Evolutionary conservation across 37 sponge, comb jelly and placozoan species (phyloP), one percentile per base, ranked within the genome.

Genomic region (Theonella swinhoei): DNA sequence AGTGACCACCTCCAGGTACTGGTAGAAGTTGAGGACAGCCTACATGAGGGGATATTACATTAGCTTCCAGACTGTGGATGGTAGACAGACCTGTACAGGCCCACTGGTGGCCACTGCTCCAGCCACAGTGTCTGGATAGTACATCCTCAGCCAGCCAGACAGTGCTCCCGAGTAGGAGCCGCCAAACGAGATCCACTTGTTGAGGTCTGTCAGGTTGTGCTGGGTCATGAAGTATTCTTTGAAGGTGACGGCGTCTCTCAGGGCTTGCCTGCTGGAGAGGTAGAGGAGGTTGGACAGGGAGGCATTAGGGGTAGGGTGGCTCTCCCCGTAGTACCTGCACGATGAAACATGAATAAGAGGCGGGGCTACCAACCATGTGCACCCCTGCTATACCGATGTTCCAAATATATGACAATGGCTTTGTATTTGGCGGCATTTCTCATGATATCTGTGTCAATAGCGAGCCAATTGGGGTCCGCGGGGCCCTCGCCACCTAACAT

Each of bases 21-120:
- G 69, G 24, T 36, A 63, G 70, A 93, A 96, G 77, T 96, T 68
- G 39, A 88, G 42, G 43, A 77, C 34, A 28, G 96, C 95, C 33
- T 72, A 60, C n/a, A n/a, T n/a, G n/a, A n/a, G n/a, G n/a, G n/a
- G n/a, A n/a, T n/a, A n/a, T n/a, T n/a, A n/a, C n/a, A n/a, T n/a
- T n/a, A n/a, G n/a, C n/a, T n/a, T n/a, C n/a, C n/a, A n/a, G n/a
- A n/a, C n/a, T n/a, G n/a, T n/a, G n/a, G n/a, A n/a, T n/a, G n/a
- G n/a, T n/a, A n/a, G n/a, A 58, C 60, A 36, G 39, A 37, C 64
- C 63, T 69, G 62, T 7, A 91, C 83, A 26, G 96, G 96, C 26
- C 88, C 96, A 82, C 95, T 93, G 82, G 88, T 86, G 28, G 96
- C 96, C 36, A 96, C 80, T 0, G 96, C 88, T 1, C 90, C 96